These are phyloP conservation scores for Ctenopoma multispine DNA, from an alignment of 2,797 vertebrate genomes.

Conservation along the genomic window DNA sequence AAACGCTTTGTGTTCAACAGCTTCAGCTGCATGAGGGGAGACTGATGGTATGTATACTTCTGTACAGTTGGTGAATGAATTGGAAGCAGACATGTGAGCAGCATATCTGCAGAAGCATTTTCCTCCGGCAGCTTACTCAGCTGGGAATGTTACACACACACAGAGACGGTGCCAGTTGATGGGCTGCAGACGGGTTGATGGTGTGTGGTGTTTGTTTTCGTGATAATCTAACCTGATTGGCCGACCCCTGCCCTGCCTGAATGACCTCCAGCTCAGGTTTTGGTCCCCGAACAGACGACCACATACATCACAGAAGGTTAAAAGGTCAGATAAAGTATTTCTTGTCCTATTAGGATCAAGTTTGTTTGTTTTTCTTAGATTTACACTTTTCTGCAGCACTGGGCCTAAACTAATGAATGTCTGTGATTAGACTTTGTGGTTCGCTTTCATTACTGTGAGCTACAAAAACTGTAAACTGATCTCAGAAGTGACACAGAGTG, in stretches of 20 bases:
- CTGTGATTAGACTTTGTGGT: neutral
- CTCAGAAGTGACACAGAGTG: no score
- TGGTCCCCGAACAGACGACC: neutral
- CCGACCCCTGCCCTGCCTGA: conserved; percentile 63
- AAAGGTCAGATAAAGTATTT: conserved; percentile 8
- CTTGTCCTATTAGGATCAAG: neutral
- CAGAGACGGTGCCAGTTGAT: conserved; percentile 51
- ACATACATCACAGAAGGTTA: conserved; percentile 8
- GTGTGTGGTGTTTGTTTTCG: conserved; percentile 73
- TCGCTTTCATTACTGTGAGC: neutral
- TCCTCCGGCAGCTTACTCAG: conserved; percentile 15
- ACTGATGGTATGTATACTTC: neutral
- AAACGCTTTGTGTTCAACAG: neutral
- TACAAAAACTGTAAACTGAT: neutral
- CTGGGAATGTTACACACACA: conserved; percentile 18
- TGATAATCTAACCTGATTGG: conserved; percentile 72
- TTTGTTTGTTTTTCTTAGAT: neutral
- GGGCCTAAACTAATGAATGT: no score
- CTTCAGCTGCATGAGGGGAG: neutral
- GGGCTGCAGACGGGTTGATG: conserved; percentile 46
- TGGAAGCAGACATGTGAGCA: conserved; percentile 48
- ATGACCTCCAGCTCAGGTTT: conserved; percentile 30
- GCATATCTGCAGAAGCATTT: conserved; percentile 39
- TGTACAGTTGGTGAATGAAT: conserved; percentile 57
- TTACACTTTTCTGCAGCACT: neutral